A percentile compares a stretch with the other conserved stretches of the same genome.
phyloP scores from a whole-genome alignment of 1,140 invertebrate species.

The Lineus longissimus region DNA sequence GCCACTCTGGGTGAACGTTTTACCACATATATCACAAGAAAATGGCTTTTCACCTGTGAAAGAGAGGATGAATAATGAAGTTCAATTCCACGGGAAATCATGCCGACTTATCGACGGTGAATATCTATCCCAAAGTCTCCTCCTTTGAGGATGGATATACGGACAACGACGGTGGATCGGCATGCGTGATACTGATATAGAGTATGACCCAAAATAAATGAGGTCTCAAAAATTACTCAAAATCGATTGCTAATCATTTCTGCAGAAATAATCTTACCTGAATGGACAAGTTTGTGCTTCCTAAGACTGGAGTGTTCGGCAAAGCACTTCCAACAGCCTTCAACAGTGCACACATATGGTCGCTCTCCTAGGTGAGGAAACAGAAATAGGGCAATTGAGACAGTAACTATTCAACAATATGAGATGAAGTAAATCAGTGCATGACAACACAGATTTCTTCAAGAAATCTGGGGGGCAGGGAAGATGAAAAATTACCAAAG shows the following conservation, averaged over 20 bases:
- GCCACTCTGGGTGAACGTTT: conserved; percentile 40
- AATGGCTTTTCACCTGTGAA: conserved; percentile 53
- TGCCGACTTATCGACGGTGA: no score
- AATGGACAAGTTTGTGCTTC: conserved; percentile 42
- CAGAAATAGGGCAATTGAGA: neutral
- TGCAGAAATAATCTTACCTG: conserved; percentile 31
- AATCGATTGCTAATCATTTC: no score
- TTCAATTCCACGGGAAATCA: neutral
- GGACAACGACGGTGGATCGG: no score
- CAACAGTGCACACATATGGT: conserved; percentile 39
- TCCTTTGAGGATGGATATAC: no score
- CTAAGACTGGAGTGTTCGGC: conserved; percentile 44
- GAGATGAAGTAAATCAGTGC: no score
- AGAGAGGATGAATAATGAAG: neutral
- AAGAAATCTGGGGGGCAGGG: no score
- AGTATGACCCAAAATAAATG: no score
- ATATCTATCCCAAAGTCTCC: no score
- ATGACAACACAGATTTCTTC: no score
- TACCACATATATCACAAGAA: conserved; percentile 40
- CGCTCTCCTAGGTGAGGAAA: conserved; percentile 36
- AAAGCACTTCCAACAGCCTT: conserved; percentile 36
- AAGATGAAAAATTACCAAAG: no score
- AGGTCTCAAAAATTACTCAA: no score
- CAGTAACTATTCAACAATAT: no score
- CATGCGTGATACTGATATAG: neutral